Base-by-base conservation (phyloP, 2,888 invertebrate genomes). In the Colostygia pectinataria region DNA sequence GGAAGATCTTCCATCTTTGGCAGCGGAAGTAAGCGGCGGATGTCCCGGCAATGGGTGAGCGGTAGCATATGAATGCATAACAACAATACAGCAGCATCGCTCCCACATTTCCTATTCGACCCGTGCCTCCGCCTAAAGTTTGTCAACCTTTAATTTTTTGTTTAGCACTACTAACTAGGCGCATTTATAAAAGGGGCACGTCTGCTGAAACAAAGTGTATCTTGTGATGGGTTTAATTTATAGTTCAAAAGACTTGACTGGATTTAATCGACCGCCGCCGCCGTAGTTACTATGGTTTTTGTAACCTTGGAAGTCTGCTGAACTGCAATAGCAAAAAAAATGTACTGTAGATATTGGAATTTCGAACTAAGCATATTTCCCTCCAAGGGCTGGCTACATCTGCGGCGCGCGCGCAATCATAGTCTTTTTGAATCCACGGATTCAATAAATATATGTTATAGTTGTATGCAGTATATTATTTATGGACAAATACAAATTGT, bases 41-140 rank as follows among this genome's bases (percentile, higher is more conserved):
- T 87, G 89, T 88, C 82, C 83, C 86, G 79, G 81, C 85, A 68
- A 89, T 90, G 89, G 89, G 89, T 90, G 81, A 88, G 89, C 80
- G 55, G 53, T 77, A 71, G 77, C 83, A 84, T 84, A 82, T 86
- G 87, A 89, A 89, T 90, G 80, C 80, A 73, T 83, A 78, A 85
- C 81, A 83, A 84, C 83, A 82, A 83, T 83, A 74, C 77, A 73
- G 71, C 74, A 73, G 71, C 74, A 73, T 77, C 77, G 80, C 75
- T 82, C 83, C 77, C 80, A 82, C 83, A 85, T 81, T 88, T 83
- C 81, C 87, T 88, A 88, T 88, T 82, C 88, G 79, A 61, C 65
- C 80, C 82, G 76, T 88, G 88, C 84, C 77, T 67, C 75, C 73
- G 68, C 85, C 81, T 77, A 86, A 89, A 90, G 89, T 88, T 90